Evolutionary conservation across 1,140 invertebrate genomes (phyloP).

Genomic region (Drosophila nigrodunni): DNA sequence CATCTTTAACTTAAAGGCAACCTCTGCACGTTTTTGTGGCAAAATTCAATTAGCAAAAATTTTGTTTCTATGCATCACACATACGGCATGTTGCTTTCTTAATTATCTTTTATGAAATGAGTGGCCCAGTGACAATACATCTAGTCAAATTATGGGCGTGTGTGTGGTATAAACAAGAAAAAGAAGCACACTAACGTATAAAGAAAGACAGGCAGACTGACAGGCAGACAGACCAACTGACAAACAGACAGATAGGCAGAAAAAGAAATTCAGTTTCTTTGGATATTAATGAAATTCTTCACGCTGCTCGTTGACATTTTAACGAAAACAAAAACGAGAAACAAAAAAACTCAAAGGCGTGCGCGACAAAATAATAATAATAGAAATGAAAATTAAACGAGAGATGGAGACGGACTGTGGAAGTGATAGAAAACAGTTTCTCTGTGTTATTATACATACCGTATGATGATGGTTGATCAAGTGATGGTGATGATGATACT

Average conservation of each 20-base stretch:
- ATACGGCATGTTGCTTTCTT: constrained; percentile 35
- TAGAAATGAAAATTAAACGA: not conserved
- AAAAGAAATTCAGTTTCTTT: constrained; percentile 36
- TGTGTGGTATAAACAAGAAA: constrained; percentile 30
- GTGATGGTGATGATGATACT: constrained; percentile 92
- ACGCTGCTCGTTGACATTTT: constrained; percentile 42
- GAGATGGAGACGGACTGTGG: not conserved
- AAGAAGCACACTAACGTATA: constrained; percentile 3
- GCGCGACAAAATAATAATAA: constrained; percentile 35
- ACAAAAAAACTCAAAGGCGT: constrained; percentile 25
- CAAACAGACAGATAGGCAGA: constrained; percentile 3
- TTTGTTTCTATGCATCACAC: constrained; percentile 29
- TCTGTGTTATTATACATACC: constrained; percentile 75
- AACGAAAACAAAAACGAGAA: constrained; percentile 33
- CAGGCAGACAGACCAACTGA: not conserved
- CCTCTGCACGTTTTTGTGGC: constrained; percentile 7
- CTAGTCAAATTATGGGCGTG: constrained; percentile 38
- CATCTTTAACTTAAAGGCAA: constrained; percentile 15
- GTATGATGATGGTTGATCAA: constrained; percentile 88
- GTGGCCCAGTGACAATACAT: constrained; percentile 5
- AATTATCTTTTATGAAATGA: constrained; percentile 32
- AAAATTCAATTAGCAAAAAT: constrained; percentile 42
- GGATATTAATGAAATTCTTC: constrained; percentile 44
- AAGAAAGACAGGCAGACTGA: constrained; percentile 8
- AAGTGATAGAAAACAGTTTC: constrained; percentile 13